These are phyloP conservation scores for Aquatica leii DNA, from an alignment of 2,888 invertebrate species.

Conservation along the genomic window DNA sequence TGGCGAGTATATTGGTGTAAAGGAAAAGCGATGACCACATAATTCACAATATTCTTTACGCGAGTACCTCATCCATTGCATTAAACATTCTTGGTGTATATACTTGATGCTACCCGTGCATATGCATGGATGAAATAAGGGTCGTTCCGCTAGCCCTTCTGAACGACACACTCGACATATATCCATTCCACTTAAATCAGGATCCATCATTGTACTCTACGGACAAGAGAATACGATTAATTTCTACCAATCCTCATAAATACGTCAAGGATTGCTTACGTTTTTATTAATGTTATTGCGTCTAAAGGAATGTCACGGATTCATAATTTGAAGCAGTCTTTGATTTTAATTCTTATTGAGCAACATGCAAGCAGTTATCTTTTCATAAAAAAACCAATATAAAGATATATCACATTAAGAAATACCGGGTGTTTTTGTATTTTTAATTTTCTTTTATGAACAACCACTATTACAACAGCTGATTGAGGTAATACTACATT, in stretches of 20 bases:
- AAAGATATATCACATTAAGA: too few species aligned
- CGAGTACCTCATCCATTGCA: slow-evolving; percentile 99
- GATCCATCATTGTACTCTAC: slow-evolving; percentile 24
- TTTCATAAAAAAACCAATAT: too few species aligned
- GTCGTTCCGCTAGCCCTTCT: slow-evolving; percentile 90
- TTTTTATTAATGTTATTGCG: background rate
- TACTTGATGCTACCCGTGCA: slow-evolving; percentile 99
- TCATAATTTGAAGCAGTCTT: slow-evolving; percentile 1
- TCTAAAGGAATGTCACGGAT: slow-evolving; percentile 19
- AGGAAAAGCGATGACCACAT: slow-evolving; percentile 96
- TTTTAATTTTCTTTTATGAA: too few species aligned
- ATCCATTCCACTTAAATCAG: slow-evolving; percentile 69
- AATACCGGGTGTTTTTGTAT: too few species aligned
- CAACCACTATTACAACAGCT: too few species aligned
- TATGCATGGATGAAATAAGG: slow-evolving; percentile 97
- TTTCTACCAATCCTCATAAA: background rate
- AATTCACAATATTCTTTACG: slow-evolving; percentile 98
- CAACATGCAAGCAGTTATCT: too few species aligned
- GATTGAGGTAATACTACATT: too few species aligned
- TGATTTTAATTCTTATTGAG: slow-evolving; percentile 2
- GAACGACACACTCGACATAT: slow-evolving; percentile 98
- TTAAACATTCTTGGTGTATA: slow-evolving; percentile 97
- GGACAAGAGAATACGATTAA: background rate
- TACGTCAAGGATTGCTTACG: slow-evolving; percentile 4
- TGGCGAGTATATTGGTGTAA: slow-evolving; percentile 99